Percentiles rank a stretch among this genome's conserved stretches.
Conservation (phyloP, 2,797 vertebrate species). For the Garrulus glandarius region DNA sequence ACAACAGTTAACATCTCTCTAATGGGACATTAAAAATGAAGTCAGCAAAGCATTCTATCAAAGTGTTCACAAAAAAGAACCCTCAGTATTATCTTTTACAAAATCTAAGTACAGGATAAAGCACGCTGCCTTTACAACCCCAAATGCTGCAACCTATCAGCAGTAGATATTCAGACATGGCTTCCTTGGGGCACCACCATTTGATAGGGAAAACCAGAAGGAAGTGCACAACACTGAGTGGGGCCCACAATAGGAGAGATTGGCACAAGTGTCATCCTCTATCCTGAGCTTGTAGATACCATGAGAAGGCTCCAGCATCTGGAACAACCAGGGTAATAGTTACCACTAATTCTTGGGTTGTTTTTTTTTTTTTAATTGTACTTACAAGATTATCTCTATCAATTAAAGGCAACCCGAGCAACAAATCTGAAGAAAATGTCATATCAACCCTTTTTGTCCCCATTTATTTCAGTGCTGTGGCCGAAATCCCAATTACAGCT, state of each 20-base stretch:
- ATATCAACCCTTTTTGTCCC: fast-evolving
- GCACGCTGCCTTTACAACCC: not conserved
- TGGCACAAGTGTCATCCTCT: not conserved
- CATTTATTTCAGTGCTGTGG: not conserved
- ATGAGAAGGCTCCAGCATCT: not conserved
- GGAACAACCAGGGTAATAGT: not conserved
- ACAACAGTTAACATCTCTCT: not conserved
- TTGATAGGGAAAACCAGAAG: not conserved
- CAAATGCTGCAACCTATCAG: not conserved
- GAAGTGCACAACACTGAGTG: not conserved
- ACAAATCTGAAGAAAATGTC: not conserved
- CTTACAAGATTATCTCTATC: not conserved
- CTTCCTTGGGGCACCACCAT: not conserved
- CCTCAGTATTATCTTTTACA: not conserved
- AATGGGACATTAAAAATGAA: not conserved
- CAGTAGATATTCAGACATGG: not conserved
- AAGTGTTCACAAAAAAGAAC: not conserved
- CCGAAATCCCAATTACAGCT: not conserved
- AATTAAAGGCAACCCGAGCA: not conserved
- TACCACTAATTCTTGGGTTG: not conserved
- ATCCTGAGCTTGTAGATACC: not conserved
- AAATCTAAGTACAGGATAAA: not conserved
- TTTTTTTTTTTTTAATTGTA: not conserved
- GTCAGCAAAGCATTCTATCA: not conserved
- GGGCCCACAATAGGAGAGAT: fast-evolving